Evolutionary conservation across 2,888 invertebrate species (phyloP).

Genomic region (Hyalella azteca): DNA sequence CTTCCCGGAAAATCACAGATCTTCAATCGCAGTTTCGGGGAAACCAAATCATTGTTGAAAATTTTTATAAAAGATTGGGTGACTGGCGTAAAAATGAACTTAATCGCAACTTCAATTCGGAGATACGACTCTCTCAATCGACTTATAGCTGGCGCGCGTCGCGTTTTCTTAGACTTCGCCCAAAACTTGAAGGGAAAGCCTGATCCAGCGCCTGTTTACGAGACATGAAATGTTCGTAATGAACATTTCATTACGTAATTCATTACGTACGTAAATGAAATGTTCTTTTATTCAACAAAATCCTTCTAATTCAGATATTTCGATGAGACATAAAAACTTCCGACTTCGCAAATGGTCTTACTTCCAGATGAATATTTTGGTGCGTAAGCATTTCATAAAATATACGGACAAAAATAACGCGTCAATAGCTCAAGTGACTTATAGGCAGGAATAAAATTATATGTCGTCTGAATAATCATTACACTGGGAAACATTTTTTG

Average conservation of each 20-base stretch:
- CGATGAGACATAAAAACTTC: neutral
- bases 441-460: too few species aligned
- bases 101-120: conserved; percentile 24
- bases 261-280: too few species aligned
- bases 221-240: conserved; percentile 24
- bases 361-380: neutral
- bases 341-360: neutral
- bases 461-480: too few species aligned
- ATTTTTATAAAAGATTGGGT: neutral
- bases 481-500: too few species aligned
- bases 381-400: too few species aligned
- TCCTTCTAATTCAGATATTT: neutral
- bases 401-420: too few species aligned
- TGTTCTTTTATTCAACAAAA: neutral
- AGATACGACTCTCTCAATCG: conserved; percentile 3
- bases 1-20: too few species aligned
- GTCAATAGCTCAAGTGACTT: too few species aligned
- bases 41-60: too few species aligned
- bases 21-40: too few species aligned
- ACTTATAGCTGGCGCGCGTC: conserved; percentile 9
- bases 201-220: conserved; percentile 23
- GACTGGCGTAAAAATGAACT: conserved; percentile 3
- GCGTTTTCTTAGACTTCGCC: neutral
- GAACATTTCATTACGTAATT: too few species aligned
- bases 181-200: conserved; percentile 5